A percentile compares a stretch with the other conserved stretches of the same genome.
Evolutionary conservation across 2,113 vertebrate species (phyloP).

Genomic region (Rousettus leschenaultii): DNA sequence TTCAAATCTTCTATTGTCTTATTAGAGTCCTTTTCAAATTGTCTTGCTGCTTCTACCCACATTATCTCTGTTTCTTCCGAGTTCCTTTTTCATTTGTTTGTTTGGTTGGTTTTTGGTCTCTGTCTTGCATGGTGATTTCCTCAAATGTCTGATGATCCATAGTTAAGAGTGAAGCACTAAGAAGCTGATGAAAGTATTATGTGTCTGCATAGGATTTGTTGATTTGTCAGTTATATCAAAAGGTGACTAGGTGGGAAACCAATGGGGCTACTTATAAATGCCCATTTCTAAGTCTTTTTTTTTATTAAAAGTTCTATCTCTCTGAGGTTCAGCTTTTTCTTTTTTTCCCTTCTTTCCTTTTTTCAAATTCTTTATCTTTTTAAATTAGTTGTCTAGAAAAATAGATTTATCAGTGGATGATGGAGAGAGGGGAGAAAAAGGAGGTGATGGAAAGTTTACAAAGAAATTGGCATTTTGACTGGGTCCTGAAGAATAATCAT

Average conservation of each 20-base stretch:
- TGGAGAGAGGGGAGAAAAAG: background rate
- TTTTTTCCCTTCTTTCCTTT: background rate
- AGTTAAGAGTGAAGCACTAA: background rate
- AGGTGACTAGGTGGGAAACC: background rate
- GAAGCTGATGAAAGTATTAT: background rate
- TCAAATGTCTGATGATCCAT: background rate
- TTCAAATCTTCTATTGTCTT: background rate
- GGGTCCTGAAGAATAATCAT: background rate
- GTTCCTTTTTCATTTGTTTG: background rate
- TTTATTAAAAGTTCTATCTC: background rate
- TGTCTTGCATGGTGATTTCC: background rate
- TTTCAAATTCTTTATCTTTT: background rate
- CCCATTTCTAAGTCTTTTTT: background rate
- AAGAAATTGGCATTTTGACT: background rate
- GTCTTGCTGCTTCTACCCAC: background rate
- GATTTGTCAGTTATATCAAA: background rate
- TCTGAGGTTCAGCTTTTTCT: background rate
- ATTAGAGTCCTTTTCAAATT: background rate
- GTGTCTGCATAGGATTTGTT: background rate
- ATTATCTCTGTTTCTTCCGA: background rate
- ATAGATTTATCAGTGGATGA: background rate
- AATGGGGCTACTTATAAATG: background rate
- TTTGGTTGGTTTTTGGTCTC: background rate
- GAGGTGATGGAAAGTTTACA: background rate
- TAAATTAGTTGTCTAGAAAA: background rate